A percentile compares a stretch with the other conserved stretches of the same genome.
These are phyloP conservation scores for Noturus placidus DNA, from an alignment of 2,113 vertebrate genomes.

Conservation along the genomic window DNA sequence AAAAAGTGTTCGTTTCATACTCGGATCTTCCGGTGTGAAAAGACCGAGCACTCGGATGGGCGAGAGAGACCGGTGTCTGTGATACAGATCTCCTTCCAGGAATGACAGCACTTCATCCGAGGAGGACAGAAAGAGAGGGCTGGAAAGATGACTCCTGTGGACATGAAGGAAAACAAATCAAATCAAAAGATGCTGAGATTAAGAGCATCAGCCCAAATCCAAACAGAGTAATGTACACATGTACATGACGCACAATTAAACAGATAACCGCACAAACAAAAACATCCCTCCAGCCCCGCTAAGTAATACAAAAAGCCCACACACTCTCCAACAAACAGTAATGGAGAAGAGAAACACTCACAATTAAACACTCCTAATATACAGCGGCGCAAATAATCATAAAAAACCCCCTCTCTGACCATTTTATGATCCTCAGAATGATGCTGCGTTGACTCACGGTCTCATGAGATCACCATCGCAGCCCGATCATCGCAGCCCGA, in stretches of 20 bases:
- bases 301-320: not conserved
- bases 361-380: not conserved
- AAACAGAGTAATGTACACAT: not conserved
- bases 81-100: constrained; percentile 73
- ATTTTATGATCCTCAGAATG: not conserved
- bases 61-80: constrained; percentile 58
- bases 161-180: not conserved
- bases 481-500: constrained; percentile 5
- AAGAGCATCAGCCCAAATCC: not conserved
- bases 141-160: constrained; percentile 68
- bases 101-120: constrained; percentile 79
- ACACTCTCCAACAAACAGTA: not conserved
- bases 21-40: constrained; percentile 69
- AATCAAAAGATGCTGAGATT: not conserved
- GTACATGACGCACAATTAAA: constrained; percentile 7
- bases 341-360: not conserved
- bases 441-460: not conserved
- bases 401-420: no score
- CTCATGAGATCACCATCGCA: not conserved
- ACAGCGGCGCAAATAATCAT: not conserved
- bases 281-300: not conserved
- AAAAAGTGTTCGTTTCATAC: constrained; percentile 60
- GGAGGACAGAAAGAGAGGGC: constrained; percentile 72
- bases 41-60: constrained; percentile 77
- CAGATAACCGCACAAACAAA: constrained; percentile 11